Conservation (phyloP, 1,140 invertebrate species). For the Popillia japonica region DNA sequence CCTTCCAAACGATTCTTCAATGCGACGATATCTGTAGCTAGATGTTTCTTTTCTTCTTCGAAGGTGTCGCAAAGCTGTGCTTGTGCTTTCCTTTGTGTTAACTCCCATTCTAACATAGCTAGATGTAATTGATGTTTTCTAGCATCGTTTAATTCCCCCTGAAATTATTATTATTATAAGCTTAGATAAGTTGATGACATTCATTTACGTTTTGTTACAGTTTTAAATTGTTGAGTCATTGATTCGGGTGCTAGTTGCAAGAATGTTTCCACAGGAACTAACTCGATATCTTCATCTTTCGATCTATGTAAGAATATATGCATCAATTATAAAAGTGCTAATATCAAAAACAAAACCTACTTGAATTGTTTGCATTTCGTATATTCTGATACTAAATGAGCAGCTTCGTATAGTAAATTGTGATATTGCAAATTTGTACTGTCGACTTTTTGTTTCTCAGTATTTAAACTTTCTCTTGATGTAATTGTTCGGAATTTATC, state of each 20-base stretch:
- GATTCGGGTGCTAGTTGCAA: constrained; percentile 80
- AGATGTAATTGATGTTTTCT: constrained; percentile 79
- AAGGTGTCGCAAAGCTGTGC: constrained; percentile 79
- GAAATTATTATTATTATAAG: neutral
- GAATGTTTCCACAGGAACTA: constrained; percentile 87
- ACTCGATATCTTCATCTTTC: constrained; percentile 91
- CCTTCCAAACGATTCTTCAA: constrained; percentile 83
- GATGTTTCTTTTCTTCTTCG: constrained; percentile 76
- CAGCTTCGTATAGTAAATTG: constrained; percentile 94
- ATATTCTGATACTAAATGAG: constrained; percentile 93
- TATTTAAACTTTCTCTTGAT: constrained; percentile 78
- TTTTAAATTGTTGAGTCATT: constrained; percentile 53
- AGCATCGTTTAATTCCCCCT: constrained; percentile 1
- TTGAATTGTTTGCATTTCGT: constrained; percentile 92
- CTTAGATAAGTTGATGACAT: neutral
- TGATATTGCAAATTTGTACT: constrained; percentile 89
- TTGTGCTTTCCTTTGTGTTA: constrained; percentile 87
- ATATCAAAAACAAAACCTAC: constrained; percentile 61
- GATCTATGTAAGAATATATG: constrained; percentile 68
- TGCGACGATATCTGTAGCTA: constrained; percentile 74
- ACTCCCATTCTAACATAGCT: constrained; percentile 90
- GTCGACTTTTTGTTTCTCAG: constrained; percentile 88
- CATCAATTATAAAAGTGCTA: neutral
- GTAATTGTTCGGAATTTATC: constrained; percentile 87
- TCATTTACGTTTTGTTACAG: constrained; percentile 41